Base-by-base conservation (phyloP, 1,140 invertebrate genomes). In the Stenopsyche tienmushanensis region DNA sequence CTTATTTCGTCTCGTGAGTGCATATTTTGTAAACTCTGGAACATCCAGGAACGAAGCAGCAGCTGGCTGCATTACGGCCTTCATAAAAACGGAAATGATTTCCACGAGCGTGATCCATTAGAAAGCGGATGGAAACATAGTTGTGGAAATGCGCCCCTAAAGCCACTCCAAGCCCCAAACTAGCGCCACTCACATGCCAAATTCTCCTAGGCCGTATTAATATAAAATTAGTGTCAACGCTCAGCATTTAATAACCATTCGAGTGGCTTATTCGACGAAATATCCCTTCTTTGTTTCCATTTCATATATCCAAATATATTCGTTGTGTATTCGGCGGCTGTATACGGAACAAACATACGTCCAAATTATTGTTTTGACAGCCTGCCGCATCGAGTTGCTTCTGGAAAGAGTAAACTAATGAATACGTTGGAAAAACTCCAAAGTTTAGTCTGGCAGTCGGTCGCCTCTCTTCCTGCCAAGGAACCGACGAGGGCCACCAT, bases 391-490 rank as follows among this genome's bases (percentile, higher is more conserved):
- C 44, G 44, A 47, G 18, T 5, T 15, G 44, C n/a, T 15, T 15
- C 17, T 34, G 29, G 29, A 34, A 20, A 47, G 10, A 47, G 10
- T 47, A 47, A 47, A 47, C 44, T 47, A 47, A 47, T 47, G 44
- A 47, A 47, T 15, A 9, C 18, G 44, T 47, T 47, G 44, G 44
- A 47, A 47, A 47, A 47, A 47, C 44, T 47, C 44, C 44, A 47
- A 47, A 47, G 44, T 18, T 47, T 18, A 47, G 10, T 47, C 18
- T 47, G 44, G 44, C 18, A 47, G 8, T 34, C 29, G 29, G 29
- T 34, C 29, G 29, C 13, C 17, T 5, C 18, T 47, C 3, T 47
- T 18, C 10, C 17, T 47, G 44, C 44, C 44, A 47, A 47, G 17
- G 44, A 8, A 8, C 18, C 44, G 44, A 7, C 8, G 10, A 47